Conservation (phyloP, 2,113 vertebrate genomes). For the Scopus umbretta region DNA sequence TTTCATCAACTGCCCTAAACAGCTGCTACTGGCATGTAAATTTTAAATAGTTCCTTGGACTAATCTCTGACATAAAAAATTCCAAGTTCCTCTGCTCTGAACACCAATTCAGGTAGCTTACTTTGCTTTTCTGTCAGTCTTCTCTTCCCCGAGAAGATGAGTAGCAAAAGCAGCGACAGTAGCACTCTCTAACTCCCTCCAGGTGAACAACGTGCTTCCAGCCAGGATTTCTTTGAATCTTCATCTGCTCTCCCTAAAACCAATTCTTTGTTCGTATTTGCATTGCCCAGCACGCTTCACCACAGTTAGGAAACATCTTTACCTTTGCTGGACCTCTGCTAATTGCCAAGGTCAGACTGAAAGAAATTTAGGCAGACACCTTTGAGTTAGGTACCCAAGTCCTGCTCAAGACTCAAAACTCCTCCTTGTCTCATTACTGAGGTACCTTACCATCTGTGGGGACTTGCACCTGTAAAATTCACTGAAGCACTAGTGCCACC, state of each 20-base stretch:
- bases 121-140: not conserved
- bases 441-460: no score
- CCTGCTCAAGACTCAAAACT: not conserved
- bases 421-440: not conserved
- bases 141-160: not conserved
- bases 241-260: not conserved
- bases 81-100: not conserved
- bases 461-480: not conserved
- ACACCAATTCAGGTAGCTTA: rapidly evolving
- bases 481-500: not conserved
- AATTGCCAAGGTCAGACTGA: not conserved
- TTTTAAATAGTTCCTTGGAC: not conserved
- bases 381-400: not conserved
- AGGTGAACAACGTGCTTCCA: not conserved
- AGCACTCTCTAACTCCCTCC: not conserved
- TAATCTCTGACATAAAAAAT: not conserved
- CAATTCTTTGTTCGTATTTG: not conserved
- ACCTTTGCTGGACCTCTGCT: not conserved
- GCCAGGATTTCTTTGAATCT: not conserved
- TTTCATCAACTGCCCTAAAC: not conserved
- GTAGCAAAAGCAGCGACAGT: not conserved
- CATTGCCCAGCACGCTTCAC: not conserved
- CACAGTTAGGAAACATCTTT: rapidly evolving
- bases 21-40: not conserved
- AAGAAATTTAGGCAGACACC: not conserved